Evolutionary conservation across 2,888 invertebrate species (phyloP), one percentile per base, ranked within the genome.

Genomic region (Chrysolina americana): DNA sequence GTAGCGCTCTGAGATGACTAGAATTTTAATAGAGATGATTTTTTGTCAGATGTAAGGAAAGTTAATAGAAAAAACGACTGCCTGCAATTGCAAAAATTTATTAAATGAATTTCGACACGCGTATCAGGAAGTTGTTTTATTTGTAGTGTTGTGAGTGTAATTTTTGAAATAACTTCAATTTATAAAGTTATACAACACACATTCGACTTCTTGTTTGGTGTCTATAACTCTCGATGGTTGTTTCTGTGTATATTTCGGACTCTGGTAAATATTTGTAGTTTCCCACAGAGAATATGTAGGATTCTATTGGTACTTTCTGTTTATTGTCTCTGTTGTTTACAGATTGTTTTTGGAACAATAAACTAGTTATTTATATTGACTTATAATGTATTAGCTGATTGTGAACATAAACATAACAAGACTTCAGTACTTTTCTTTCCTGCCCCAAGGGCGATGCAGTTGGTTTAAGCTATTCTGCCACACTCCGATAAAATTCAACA

Each of bases 401-500:
- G 53, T 21, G 21, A 53, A 53, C 53, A 53, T 21, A 53, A 53
- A 21, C 53, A 19, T 17, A 53, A 53, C 53, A 53, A 53, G 53
- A 53, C 13, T 9, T 53, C 53, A 53, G 53, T 21, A 53, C 21
- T 53, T 53, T 53, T 44, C 3, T 21, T 53, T 53, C 28, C 36
- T 59, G 28, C 28, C n/a, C 72, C 74, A 76, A 78, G 79, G 76
- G 74, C 78, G 71, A 77, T 85, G 85, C 85, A 86, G 87, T 85
- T 85, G 85, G 86, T 84, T 83, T 84, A 83, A 83, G 86, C 84
- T 23, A 59, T 28, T 59, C 23, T 85, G 85, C 86, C 84, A 87
- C 87, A 87, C 86, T 87, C 84, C 86, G 87, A 87, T 87, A 86
- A 87, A 81, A 87, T 81, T 84, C 83, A 87, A 87, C 87, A 87